Conservation (phyloP, 2,797 vertebrate species). For the Toxotes lorentzi region DNA sequence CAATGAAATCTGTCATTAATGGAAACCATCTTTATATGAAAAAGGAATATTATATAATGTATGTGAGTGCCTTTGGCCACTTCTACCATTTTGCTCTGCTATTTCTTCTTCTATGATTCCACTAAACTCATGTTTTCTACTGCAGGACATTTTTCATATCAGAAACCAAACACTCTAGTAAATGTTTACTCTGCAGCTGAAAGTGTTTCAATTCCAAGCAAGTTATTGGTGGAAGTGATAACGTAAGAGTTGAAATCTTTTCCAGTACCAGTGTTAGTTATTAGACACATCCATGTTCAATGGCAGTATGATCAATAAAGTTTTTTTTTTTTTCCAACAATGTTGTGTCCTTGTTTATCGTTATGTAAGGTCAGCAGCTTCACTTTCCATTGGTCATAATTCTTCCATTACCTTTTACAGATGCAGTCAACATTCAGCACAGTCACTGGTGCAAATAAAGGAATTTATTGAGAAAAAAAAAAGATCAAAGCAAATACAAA, state of each 20-base stretch:
- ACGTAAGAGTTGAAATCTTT: background rate
- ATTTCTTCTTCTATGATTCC: background rate
- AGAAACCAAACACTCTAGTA: background rate
- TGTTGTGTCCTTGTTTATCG: background rate
- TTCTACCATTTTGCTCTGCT: background rate
- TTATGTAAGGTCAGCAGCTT: background rate
- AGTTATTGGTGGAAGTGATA: background rate
- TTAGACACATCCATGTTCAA: conserved; percentile 34
- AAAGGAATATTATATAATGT: background rate
- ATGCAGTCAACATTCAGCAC: conserved; percentile 34
- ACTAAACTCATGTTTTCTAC: conserved; percentile 18
- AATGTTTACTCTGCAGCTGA: conserved; percentile 24
- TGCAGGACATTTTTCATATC: background rate
- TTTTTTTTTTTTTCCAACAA: background rate
- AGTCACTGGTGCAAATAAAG: conserved; percentile 80
- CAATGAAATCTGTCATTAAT: background rate
- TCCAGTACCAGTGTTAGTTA: conserved; percentile 24
- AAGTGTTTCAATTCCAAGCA: no score
- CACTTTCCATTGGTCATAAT: background rate
- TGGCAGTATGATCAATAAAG: conserved; percentile 56
- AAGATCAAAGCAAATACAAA: conserved; percentile 85
- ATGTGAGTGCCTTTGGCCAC: conserved; percentile 31
- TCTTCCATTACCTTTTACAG: conserved; percentile 14
- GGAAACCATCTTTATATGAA: background rate
- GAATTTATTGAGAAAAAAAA: conserved; percentile 83